phyloP scores from a whole-genome alignment of 2,888 invertebrate genomes.

The Atrina japonica region DNA sequence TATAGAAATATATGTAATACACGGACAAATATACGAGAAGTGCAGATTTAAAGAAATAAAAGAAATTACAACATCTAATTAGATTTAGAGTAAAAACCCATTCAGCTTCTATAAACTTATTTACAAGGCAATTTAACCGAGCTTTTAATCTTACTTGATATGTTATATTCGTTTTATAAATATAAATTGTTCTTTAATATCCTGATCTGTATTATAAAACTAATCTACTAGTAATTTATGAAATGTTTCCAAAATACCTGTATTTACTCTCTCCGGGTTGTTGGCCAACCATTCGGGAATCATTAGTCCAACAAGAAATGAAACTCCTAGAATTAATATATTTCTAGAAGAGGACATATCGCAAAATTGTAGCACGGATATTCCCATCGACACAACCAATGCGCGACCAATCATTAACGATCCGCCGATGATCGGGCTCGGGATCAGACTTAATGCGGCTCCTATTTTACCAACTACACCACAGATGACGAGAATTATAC shows the following conservation, averaged over 20 bases:
- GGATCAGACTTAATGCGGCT: slow-evolving; percentile 81
- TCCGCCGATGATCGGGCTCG: slow-evolving; percentile 81
- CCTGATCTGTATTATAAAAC: too few relatives aligned
- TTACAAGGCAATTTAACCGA: too few relatives aligned
- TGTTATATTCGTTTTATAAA: too few relatives aligned
- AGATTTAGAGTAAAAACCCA: too few relatives aligned
- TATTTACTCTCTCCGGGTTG: slow-evolving; percentile 48
- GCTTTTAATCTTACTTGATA: too few relatives aligned
- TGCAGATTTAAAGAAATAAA: neutral
- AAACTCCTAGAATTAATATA: slow-evolving; percentile 93
- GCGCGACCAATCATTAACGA: slow-evolving; percentile 72
- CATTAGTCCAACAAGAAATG: slow-evolving; percentile 90
- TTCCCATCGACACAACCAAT: slow-evolving; percentile 76
- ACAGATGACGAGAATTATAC: slow-evolving; percentile 79
- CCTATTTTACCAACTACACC: slow-evolving; percentile 81
- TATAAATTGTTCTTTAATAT: too few relatives aligned
- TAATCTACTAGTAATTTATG: too few relatives aligned
- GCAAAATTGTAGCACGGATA: slow-evolving; percentile 82
- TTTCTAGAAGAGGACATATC: slow-evolving; percentile 92
- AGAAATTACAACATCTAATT: neutral
- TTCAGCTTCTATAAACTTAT: too few relatives aligned
- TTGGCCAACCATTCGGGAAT: slow-evolving; percentile 74
- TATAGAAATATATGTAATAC: too few relatives aligned
- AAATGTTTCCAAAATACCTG: too few relatives aligned
- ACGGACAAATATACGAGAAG: neutral